A percentile compares a stretch with the other conserved stretches of the same genome.
phyloP scores from a whole-genome alignment of 2,888 invertebrate genomes.

The Oithona nana region DNA sequence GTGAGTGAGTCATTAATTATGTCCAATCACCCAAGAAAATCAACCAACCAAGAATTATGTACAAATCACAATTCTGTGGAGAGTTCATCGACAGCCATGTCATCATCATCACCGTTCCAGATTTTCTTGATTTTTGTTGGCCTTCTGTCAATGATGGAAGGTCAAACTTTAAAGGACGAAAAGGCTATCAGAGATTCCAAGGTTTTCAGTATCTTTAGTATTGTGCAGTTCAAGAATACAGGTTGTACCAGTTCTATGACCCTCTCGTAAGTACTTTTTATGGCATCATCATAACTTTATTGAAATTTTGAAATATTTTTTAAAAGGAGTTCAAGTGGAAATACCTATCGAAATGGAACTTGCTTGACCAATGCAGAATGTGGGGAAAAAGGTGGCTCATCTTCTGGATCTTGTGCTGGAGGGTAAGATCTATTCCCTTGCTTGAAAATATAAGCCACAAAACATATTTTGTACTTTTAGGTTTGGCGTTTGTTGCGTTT shows the following conservation, averaged over 20 bases:
- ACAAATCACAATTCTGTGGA: too few relatives aligned
- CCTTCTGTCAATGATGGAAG: too few relatives aligned
- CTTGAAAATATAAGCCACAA: not conserved
- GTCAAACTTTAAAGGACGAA: too few relatives aligned
- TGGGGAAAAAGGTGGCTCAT: not conserved
- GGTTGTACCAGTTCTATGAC: constrained; percentile 4
- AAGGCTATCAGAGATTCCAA: too few relatives aligned
- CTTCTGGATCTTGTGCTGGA: constrained; percentile 3
- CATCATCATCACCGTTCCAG: too few relatives aligned
- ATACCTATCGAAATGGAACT: constrained; percentile 3
- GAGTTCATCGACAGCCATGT: too few relatives aligned
- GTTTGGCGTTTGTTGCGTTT: constrained; percentile 15
- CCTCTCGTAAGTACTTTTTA: not conserved
- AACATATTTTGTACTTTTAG: not conserved
- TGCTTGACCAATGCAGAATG: constrained; percentile 11
- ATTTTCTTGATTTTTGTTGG: too few relatives aligned
- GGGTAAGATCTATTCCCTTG: too few relatives aligned
- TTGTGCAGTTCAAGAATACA: constrained; percentile 9
- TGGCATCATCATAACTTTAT: not conserved
- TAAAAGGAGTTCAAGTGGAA: not conserved
- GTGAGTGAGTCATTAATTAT: too few relatives aligned
- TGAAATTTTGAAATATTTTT: not conserved
- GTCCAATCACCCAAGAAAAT: too few relatives aligned
- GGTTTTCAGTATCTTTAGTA: constrained; percentile 4
- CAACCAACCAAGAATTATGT: too few relatives aligned